A percentile compares a stretch with the other conserved stretches of the same genome.
These are phyloP conservation scores for Zosterops japonicus DNA, from an alignment of 2,113 vertebrate genomes.

Conservation along the genomic window DNA sequence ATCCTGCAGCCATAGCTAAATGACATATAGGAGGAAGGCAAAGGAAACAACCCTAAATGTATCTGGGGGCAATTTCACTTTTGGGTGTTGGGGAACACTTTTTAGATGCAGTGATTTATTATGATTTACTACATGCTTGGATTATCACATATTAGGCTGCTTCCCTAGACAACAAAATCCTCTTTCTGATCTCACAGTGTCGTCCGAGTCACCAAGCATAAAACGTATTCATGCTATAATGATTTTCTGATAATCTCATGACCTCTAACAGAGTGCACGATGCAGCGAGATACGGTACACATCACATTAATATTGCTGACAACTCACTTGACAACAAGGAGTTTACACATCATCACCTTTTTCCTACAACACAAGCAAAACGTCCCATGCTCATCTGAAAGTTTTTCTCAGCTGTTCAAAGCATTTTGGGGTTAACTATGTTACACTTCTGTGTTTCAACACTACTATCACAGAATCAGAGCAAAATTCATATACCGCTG, in stretches of 20 bases:
- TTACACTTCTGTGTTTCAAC: not conserved
- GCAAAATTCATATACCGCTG: not conserved
- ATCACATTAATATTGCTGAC: not conserved
- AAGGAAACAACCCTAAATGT: not conserved
- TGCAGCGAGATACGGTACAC: not conserved
- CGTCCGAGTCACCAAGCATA: not conserved
- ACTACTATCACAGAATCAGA: not conserved
- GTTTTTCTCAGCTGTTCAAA: not conserved
- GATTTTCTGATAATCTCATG: not conserved
- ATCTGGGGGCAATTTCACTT: not conserved
- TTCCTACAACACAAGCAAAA: not conserved
- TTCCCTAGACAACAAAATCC: not conserved
- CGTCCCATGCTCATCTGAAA: not conserved
- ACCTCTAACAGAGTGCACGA: not conserved
- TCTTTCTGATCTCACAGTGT: not conserved
- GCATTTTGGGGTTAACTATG: not conserved
- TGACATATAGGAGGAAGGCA: not conserved
- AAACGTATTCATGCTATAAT: not conserved
- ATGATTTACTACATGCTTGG: not conserved
- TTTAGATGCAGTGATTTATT: not conserved
- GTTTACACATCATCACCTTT: not conserved
- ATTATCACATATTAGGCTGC: slow-evolving; percentile 26
- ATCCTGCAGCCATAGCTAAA: not conserved
- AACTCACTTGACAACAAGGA: not conserved
- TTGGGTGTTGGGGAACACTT: not conserved